Evolutionary conservation across 2,113 vertebrate species (phyloP), one percentile per base, ranked within the genome.

Genomic region (Psilopsiagon aurifrons): DNA sequence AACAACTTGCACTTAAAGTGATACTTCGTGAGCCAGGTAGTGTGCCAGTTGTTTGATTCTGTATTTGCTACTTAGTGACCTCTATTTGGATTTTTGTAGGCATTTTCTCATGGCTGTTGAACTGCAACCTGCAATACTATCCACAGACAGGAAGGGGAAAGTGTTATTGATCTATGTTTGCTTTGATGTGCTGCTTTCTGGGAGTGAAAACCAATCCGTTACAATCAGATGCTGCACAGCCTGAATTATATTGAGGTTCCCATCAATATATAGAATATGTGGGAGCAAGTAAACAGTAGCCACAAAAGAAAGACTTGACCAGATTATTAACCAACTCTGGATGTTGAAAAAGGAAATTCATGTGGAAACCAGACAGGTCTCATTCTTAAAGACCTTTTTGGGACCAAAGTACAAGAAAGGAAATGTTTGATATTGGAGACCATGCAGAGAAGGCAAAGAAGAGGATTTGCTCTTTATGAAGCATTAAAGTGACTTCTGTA

Each of bases 111-210:
- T 49, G 69, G 33, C 62, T 73, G 44, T 84, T 91, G 79, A 96
- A 91, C 57, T 86, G 95, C 95, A 96, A 90, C 55, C 69, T 88
- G 73, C 83, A 96, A 88, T n/a, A 73, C 55, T 31, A 71, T 63
- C 47, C 86, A 74, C 68, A 82, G 68, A 93, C 55, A 94, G 88
- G 88, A 95, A 95, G 60, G 22, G 51, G 51, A 82, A 90, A 81
- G 59, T 68, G 93, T 84, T 93, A 96, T 95, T 84, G 95, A 94
- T 96, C 90, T 94, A 33, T 60, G 60, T 78, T 73, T 92, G 83
- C 94, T 96, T 96, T 92, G 95, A 95, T 95, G 88, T 93, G 64
- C 76, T 88, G 64, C 85, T 93, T 96, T 90, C 94, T 90, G 80
- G 80, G 90, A 96, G 47, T 68, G 69, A 92, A 97, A 96, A 83